A percentile compares a stretch with the other conserved stretches of the same genome.
phyloP scores from a whole-genome alignment of 2,113 vertebrate genomes.

The Telmatochromis bifrenatus region DNA sequence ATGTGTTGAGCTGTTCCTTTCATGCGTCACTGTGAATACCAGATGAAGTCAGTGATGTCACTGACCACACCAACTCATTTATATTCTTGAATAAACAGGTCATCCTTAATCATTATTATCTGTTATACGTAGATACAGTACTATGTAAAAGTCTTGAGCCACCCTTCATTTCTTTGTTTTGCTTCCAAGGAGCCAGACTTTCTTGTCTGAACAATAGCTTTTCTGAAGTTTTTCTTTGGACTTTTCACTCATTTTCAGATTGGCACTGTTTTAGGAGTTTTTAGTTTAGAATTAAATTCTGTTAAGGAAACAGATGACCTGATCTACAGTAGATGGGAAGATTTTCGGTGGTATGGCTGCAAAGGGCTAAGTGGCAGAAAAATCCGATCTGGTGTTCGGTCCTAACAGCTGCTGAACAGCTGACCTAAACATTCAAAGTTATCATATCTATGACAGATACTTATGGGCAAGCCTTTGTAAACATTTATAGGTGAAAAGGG shows the following conservation, averaged over 20 bases:
- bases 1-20: neutral
- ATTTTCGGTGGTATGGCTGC: neutral
- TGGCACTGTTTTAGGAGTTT: neutral
- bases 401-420: neutral
- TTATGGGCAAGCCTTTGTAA: neutral
- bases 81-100: neutral
- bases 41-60: neutral
- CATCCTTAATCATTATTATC: neutral
- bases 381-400: neutral
- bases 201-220: neutral
- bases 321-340: neutral
- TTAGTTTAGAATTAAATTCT: neutral
- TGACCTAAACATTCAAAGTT: neutral
- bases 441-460: neutral
- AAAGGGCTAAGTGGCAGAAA: neutral
- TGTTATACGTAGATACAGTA: neutral
- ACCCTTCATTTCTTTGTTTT: neutral
- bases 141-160: neutral
- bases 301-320: neutral
- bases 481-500: neutral
- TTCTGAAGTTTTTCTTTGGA: neutral
- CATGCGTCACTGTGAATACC: neutral
- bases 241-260: neutral
- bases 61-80: neutral
- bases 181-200: neutral